Conservation (phyloP, 2,888 invertebrate genomes). For the Microctonus hyperodae region DNA sequence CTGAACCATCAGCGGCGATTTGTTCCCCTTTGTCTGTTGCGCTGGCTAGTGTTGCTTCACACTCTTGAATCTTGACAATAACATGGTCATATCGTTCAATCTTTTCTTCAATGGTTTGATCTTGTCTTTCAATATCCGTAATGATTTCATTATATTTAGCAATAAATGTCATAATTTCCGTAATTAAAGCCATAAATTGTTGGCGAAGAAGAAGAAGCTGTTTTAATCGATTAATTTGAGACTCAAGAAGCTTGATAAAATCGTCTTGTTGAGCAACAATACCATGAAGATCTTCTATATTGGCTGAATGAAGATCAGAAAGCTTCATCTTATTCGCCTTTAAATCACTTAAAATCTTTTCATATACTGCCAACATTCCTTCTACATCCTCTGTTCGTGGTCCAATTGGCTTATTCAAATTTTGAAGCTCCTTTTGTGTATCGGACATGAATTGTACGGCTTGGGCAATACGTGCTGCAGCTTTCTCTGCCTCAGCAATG, state of each 20-base stretch:
- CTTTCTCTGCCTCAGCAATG: constrained; percentile 82
- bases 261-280: constrained; percentile 86
- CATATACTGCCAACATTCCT: constrained; percentile 79
- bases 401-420: constrained; percentile 86
- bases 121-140: constrained; percentile 84
- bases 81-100: constrained; percentile 88
- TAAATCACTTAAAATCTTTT: constrained; percentile 78
- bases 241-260: constrained; percentile 83
- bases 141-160: constrained; percentile 86
- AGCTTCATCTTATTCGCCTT: constrained; percentile 81
- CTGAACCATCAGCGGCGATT: constrained; percentile 89
- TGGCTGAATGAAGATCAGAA: constrained; percentile 78
- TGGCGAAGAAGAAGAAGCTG: constrained; percentile 83
- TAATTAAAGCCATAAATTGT: constrained; percentile 85
- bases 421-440: constrained; percentile 84
- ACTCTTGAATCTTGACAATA: constrained; percentile 86
- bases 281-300: constrained; percentile 79
- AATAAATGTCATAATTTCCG: constrained; percentile 88
- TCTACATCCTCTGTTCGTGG: constrained; percentile 89
- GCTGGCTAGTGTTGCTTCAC: constrained; percentile 85
- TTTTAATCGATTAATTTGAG: constrained; percentile 82
- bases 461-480: constrained; percentile 80
- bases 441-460: constrained; percentile 80
- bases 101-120: constrained; percentile 83
- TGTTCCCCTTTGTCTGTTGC: constrained; percentile 93